phyloP scores from a whole-genome alignment of 2,113 vertebrate genomes.

The Todiramphus chloris region DNA sequence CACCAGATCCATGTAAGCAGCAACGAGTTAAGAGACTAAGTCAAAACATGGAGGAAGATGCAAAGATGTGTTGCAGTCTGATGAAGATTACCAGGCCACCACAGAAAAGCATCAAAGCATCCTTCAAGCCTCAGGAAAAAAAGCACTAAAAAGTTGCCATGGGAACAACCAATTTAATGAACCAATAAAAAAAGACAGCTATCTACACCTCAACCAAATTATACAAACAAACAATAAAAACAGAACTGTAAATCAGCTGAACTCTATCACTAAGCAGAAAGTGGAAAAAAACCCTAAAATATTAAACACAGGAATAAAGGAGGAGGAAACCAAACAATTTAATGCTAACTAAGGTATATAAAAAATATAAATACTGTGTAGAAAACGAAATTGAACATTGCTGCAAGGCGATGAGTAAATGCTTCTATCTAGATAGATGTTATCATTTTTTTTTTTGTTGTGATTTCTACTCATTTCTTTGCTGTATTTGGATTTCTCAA shows the following conservation, averaged over 20 bases:
- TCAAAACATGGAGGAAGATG: constrained; percentile 18
- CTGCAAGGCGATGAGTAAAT: background rate
- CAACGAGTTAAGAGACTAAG: constrained; percentile 63
- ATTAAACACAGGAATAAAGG: background rate
- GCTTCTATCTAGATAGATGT: background rate
- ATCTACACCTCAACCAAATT: constrained; percentile 68
- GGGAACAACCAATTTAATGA: constrained; percentile 74
- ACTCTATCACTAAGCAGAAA: constrained; percentile 36
- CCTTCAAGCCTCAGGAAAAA: constrained; percentile 67
- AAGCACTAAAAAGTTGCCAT: constrained; percentile 68
- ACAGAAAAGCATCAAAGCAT: constrained; percentile 65
- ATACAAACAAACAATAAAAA: constrained; percentile 70
- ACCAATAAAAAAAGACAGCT: constrained; percentile 66
- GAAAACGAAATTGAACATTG: background rate
- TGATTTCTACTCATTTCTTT: background rate
- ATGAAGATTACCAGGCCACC: constrained; percentile 73
- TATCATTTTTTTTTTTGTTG: background rate
- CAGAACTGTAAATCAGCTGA: constrained; percentile 53
- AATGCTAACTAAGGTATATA: background rate
- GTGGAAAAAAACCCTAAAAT: background rate
- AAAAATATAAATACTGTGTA: background rate
- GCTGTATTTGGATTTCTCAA: background rate
- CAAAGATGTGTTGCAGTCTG: constrained; percentile 41
- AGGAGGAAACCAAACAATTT: background rate
- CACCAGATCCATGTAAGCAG: background rate